Evolutionary conservation across 37 sponge, comb jelly and placozoan species (phyloP), one percentile per base, ranked within the genome.

Genomic region (Petrosia ficiformis): DNA sequence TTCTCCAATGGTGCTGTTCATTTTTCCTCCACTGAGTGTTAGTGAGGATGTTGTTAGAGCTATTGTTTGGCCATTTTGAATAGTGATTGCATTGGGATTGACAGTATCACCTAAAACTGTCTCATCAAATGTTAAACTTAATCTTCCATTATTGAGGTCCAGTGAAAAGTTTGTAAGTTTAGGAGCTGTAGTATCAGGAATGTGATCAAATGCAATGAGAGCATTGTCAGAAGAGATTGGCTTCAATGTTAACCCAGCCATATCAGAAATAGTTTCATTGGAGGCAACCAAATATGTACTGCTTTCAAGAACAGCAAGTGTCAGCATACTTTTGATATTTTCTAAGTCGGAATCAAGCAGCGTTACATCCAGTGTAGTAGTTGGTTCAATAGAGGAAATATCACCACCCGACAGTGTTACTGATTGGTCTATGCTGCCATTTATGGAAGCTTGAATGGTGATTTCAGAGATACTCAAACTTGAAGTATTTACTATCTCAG

Each of bases 101-200:
- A 92, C 41, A 24, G 84, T 78, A 31, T 66, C 42, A 11, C 70
- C 78, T 14, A 70, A 63, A 2, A 95, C 84, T 2, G 84, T 71
- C 67, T 95, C 96, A 79, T 81, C 80, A 74, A 95, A 95, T 16
- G 87, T 92, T 25, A 95, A 33, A 33, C 67, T 56, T 5, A 93
- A 64, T 5, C 82, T 60, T 26, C 87, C 88, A 76, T 54, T 78
- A 65, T 86, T 87, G n/a, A 88, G 75, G 56, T 95, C 88, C 10
- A 95, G 83, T 39, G 89, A 88, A 81, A 92, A 95, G 79, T 84
- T 86, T 16, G 71, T 64, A 24, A 95, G 84, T 30, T 56, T 65
- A 22, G 96, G 90, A 24, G 82, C 67, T 25, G 80, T 84, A 0
- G 24, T 60, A 59, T 95, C 96, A 24, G 71, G 60, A 34, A 74